A percentile compares a stretch with the other conserved stretches of the same genome.
These are phyloP conservation scores for Nothobranchius furzeri DNA, from an alignment of 2,113 vertebrate species.

Conservation along the genomic window DNA sequence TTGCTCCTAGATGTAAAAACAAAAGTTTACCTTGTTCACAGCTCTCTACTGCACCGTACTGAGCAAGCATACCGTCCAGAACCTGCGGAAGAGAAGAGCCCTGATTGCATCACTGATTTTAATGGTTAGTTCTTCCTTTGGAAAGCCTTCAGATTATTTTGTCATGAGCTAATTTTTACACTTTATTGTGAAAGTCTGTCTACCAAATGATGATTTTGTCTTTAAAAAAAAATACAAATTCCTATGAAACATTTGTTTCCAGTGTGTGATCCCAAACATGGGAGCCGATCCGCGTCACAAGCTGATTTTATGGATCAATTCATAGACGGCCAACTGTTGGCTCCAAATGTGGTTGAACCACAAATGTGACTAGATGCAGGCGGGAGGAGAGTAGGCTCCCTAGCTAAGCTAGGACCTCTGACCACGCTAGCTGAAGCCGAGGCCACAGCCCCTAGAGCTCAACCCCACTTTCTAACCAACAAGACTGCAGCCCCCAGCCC, in stretches of 20 bases:
- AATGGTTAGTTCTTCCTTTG: slow-evolving; percentile 1
- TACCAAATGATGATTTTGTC: no score
- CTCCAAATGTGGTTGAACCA: slow-evolving; percentile 30
- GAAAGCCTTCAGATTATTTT: no score
- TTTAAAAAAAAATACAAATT: no score
- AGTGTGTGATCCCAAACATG: no score
- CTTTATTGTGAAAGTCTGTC: no score
- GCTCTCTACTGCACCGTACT: slow-evolving; percentile 74
- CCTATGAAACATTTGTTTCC: no score
- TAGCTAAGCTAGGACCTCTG: slow-evolving; percentile 56
- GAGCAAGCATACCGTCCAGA: slow-evolving; percentile 71
- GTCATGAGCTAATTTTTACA: no score
- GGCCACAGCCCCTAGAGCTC: slow-evolving; percentile 68
- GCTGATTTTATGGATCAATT: not conserved
- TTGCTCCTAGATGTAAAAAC: no score
- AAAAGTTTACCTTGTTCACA: slow-evolving; percentile 73
- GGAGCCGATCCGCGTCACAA: no score
- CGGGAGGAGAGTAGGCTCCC: slow-evolving; percentile 38
- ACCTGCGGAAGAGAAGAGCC: slow-evolving; percentile 46
- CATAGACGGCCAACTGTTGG: slow-evolving; percentile 22
- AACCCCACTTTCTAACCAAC: slow-evolving; percentile 72
- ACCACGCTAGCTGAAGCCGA: slow-evolving; percentile 53
- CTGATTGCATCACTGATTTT: slow-evolving; percentile 23
- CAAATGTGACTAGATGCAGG: slow-evolving; percentile 49
- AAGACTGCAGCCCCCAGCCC: slow-evolving; percentile 42